These are phyloP conservation scores for Tipula confusa DNA, from an alignment of 2,888 invertebrate species.

Conservation along the genomic window DNA sequence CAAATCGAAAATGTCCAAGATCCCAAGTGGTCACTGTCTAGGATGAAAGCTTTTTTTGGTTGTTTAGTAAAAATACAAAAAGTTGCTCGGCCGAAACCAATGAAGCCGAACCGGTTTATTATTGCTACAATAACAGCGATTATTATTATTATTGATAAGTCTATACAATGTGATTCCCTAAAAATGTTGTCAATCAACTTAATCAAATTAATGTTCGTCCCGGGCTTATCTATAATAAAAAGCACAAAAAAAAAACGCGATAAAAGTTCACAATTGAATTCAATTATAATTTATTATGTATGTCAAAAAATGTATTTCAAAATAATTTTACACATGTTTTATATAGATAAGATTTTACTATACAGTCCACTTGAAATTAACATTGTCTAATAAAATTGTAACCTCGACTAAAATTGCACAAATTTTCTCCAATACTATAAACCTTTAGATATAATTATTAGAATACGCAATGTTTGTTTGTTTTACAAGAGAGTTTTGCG, in stretches of 20 bases:
- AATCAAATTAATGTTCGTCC: not conserved
- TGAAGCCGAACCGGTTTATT: too few relatives aligned
- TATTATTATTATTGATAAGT: too few relatives aligned
- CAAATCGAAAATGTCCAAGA: too few relatives aligned
- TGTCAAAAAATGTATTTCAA: not conserved
- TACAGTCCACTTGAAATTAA: too few relatives aligned
- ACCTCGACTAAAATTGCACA: not conserved
- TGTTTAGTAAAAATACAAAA: too few relatives aligned
- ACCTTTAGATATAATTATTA: not conserved
- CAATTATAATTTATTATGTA: not conserved
- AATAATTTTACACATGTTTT: not conserved
- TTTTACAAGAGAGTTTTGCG: not conserved
- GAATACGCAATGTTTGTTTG: not conserved
- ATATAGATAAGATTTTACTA: not conserved
- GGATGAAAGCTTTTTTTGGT: too few relatives aligned
- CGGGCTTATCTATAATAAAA: not conserved
- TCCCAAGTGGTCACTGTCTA: too few relatives aligned
- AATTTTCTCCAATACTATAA: not conserved
- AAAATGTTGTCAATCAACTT: not conserved
- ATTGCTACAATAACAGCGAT: too few relatives aligned
- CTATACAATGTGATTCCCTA: not conserved
- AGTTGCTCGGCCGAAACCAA: too few relatives aligned
- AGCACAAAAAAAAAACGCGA: not conserved
- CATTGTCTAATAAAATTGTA: not conserved
- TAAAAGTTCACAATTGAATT: not conserved